A percentile compares a stretch with the other conserved stretches of the same genome.
Evolutionary conservation across 2,888 invertebrate genomes (phyloP).

Genomic region (Kuschelorhynchus macadamiae): DNA sequence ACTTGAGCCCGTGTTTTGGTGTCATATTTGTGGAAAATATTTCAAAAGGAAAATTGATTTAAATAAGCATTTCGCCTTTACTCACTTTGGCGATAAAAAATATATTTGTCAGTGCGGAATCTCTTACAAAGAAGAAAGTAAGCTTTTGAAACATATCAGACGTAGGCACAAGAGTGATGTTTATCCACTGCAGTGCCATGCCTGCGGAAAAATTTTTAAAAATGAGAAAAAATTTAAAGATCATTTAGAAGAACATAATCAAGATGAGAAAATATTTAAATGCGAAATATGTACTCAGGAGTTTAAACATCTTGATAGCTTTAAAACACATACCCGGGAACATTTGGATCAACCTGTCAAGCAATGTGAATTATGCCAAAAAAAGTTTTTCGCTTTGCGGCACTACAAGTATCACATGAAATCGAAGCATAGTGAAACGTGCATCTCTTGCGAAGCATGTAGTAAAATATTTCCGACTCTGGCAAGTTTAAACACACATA

Average conservation of each 20-base stretch:
- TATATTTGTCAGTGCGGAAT: constrained; percentile 64
- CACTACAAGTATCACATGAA: constrained; percentile 18
- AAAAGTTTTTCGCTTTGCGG: constrained; percentile 12
- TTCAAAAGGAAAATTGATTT: constrained; percentile 66
- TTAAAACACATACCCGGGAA: constrained; percentile 19
- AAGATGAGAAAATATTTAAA: constrained; percentile 50
- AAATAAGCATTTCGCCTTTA: constrained; percentile 59
- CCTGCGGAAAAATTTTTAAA: constrained; percentile 52
- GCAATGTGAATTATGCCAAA: constrained; percentile 20
- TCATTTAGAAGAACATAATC: constrained; percentile 52
- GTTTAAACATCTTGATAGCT: constrained; percentile 51
- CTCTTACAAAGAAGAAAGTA: constrained; percentile 60
- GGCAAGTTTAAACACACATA: constrained; percentile 2
- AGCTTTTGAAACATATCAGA: constrained; percentile 59
- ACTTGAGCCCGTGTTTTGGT: constrained; percentile 21
- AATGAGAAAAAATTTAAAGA: constrained; percentile 29
- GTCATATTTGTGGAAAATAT: constrained; percentile 66
- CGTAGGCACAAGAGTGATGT: constrained; percentile 52
- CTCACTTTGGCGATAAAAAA: constrained; percentile 63
- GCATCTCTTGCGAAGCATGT: constrained; percentile 68
- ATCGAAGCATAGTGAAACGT: constrained; percentile 8
- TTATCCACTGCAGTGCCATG: not conserved
- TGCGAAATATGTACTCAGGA: constrained; percentile 54
- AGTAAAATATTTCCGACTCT: constrained; percentile 72
- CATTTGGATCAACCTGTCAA: constrained; percentile 11